Base-by-base conservation (phyloP, 2,113 vertebrate species). In the Erinaceus europaeus region DNA sequence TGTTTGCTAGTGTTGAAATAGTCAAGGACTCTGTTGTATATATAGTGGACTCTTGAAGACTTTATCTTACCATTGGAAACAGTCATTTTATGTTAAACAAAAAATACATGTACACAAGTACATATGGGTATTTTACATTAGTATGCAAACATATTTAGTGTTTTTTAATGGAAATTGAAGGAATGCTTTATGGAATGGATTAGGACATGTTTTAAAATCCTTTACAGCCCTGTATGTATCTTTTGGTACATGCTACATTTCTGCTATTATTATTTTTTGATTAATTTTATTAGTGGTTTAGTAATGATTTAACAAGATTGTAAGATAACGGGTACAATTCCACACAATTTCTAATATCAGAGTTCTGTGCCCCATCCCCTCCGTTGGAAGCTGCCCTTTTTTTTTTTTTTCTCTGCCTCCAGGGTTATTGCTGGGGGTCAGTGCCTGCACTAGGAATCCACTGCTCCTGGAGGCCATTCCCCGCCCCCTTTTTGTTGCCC, bases 71-170 rank as follows among this genome's bases (percentile, higher is more conserved):
- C 62, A 23, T 50, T 7, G 5, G n/a, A 76, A 90, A 46, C 65
- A 65, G 61, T 86, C 52, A 71, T 76, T 92, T 74, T 46, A 87
- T 90, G 42, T 64, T 46, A 77, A 44, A 59, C 80, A 88, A 92
- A 78, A 89, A 62, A 61, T 88, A 40, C 23, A 71, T 9, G 71
- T 88, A 64, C n/a, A 52, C 53, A 73, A 55, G 57, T 73, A 73
- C n/a, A n/a, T n/a, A 40, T 65, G 8, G 57, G 18, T 50, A 61
- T 83, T 69, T 71, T 79, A 34, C 86, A 23, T 83, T 73, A 65
- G 67, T 84, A 94, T 69, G n/a, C 64, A 88, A 89, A 38, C 5
- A 20, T 18, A 59, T 79, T 88, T 65, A 67, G 32, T 81, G 18
- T 84, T 86, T 86, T 80, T 80, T 68, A 55, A 68, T 59, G 32